These are phyloP conservation scores for Sycophaga agraensis DNA, from an alignment of 1,140 invertebrate species.

Conservation along the genomic window DNA sequence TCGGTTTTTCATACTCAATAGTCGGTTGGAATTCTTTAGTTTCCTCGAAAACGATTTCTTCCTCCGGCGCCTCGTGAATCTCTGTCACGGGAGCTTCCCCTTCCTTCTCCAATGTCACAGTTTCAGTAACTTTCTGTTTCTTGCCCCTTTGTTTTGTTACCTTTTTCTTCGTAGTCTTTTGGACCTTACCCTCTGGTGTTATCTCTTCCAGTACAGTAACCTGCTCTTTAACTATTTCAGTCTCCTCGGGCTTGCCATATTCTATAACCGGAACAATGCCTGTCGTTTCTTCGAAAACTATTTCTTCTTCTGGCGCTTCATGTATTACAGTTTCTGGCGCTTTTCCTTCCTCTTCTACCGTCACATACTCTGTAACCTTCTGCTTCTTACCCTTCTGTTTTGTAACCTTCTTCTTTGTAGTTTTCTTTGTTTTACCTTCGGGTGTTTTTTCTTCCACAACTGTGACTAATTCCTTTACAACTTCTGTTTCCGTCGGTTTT, in stretches of 20 bases:
- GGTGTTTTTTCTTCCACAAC: neutral
- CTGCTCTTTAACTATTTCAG: conserved; percentile 12
- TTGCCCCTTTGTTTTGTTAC: conserved; percentile 40
- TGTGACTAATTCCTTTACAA: neutral
- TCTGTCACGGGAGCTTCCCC: conserved; percentile 35
- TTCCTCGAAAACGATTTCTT: conserved; percentile 30
- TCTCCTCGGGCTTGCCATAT: conserved; percentile 11
- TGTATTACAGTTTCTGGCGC: conserved; percentile 32
- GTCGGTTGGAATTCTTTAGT: neutral
- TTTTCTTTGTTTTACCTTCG: conserved; percentile 27
- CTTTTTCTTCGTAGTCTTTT: conserved; percentile 40
- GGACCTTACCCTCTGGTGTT: conserved; percentile 14
- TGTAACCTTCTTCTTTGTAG: conserved; percentile 41
- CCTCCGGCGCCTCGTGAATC: conserved; percentile 29
- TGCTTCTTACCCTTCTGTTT: conserved; percentile 41
- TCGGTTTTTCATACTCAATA: conserved; percentile 4
- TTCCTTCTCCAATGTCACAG: conserved; percentile 50
- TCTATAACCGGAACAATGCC: neutral
- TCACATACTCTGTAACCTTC: conserved; percentile 56
- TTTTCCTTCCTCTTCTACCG: conserved; percentile 44
- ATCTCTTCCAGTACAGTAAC: neutral
- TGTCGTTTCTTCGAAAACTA: conserved; percentile 18
- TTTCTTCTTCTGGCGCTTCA: conserved; percentile 32
- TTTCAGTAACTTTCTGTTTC: conserved; percentile 53
- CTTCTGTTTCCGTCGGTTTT: neutral